Percentiles rank a stretch among this genome's conserved stretches.
Evolutionary conservation across 2,797 vertebrate genomes (phyloP).

Genomic region (Gouania willdenowi): DNA sequence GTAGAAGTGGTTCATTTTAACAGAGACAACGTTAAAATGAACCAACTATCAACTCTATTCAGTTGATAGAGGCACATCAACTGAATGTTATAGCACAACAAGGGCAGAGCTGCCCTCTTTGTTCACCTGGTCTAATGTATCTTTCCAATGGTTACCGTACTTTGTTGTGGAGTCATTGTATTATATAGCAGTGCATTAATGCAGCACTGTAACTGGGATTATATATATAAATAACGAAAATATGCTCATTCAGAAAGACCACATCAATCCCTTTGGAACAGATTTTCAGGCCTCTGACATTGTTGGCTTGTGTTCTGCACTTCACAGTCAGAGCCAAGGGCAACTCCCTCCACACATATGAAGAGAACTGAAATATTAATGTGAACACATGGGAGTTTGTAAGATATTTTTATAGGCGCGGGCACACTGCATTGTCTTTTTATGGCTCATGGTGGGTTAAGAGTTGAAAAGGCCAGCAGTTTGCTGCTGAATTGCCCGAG

Average conservation of each 20-base stretch:
- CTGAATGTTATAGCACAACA: not conserved
- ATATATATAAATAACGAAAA: too few species aligned
- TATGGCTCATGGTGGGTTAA: slow-evolving; percentile 16
- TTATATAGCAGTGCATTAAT: not conserved
- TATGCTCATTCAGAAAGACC: slow-evolving; percentile 3
- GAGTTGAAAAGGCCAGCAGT: slow-evolving; percentile 33
- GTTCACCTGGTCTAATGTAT: slow-evolving; percentile 3
- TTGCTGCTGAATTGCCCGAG: slow-evolving; percentile 1
- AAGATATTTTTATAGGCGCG: slow-evolving; percentile 12
- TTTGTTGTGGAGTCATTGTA: not conserved
- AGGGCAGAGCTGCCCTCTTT: slow-evolving; percentile 7
- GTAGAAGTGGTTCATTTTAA: too few species aligned
- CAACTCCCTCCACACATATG: slow-evolving; percentile 18
- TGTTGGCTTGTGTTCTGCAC: slow-evolving; percentile 9
- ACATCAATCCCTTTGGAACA: slow-evolving; percentile 33
- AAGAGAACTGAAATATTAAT: slow-evolving; percentile 46
- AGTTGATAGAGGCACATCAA: not conserved
- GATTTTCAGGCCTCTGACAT: slow-evolving; percentile 25
- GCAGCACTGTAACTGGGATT: not conserved
- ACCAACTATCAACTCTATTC: too few species aligned
- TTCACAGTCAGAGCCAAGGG: not conserved
- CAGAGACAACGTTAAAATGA: too few species aligned
- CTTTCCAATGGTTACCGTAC: slow-evolving; percentile 3
- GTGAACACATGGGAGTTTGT: slow-evolving; percentile 12
- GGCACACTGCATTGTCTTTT: slow-evolving; percentile 9